Evolutionary conservation across 2,797 vertebrate species (phyloP).

Genomic region (Notolabrus celidotus): DNA sequence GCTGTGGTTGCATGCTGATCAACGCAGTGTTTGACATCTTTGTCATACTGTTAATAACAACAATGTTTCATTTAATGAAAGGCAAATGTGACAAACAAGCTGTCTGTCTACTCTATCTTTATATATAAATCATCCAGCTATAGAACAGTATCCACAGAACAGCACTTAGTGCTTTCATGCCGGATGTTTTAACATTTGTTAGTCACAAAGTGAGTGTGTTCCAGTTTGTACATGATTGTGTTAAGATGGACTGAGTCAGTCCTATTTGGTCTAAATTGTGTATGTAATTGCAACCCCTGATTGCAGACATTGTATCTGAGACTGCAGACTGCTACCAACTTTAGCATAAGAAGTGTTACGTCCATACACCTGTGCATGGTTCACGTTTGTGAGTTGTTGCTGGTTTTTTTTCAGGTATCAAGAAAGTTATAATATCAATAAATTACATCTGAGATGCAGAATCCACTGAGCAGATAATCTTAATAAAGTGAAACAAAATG

Average conservation of each 20-base stretch:
- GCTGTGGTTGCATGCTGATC: too few relatives aligned
- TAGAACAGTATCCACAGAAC: not conserved
- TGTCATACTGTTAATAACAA: constrained; percentile 10
- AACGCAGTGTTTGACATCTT: too few relatives aligned
- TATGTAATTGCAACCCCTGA: too few relatives aligned
- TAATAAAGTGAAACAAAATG: not conserved
- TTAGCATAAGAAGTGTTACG: too few relatives aligned
- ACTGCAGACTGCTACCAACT: too few relatives aligned
- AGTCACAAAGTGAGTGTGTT: not conserved
- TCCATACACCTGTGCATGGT: too few relatives aligned
- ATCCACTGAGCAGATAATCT: constrained; percentile 1
- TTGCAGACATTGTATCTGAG: too few relatives aligned
- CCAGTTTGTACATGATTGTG: not conserved
- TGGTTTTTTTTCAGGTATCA: too few relatives aligned
- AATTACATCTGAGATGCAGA: not conserved
- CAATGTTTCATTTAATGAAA: constrained; percentile 14
- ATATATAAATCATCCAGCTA: not conserved
- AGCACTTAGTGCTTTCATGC: not conserved
- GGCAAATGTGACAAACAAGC: not conserved
- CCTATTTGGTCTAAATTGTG: too few relatives aligned
- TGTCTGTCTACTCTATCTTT: constrained; percentile 3
- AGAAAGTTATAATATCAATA: not conserved
- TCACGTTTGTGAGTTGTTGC: too few relatives aligned
- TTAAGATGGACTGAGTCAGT: not conserved
- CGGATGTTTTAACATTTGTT: not conserved